These are phyloP conservation scores for Campylomormyrus tamandua DNA, from an alignment of 2,113 vertebrate species.

Conservation along the genomic window DNA sequence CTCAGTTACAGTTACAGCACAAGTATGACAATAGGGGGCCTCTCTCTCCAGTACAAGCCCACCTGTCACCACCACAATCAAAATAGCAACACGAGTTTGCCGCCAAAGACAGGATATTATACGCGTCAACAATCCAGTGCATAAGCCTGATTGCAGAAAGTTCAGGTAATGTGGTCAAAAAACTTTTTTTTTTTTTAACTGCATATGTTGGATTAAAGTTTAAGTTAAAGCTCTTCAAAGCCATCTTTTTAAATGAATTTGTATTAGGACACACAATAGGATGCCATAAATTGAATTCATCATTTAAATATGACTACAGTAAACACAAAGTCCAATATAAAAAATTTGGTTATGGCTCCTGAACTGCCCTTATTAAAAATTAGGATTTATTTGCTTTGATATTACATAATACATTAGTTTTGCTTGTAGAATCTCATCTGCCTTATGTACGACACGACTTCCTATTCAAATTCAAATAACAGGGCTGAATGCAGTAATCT, in stretches of 20 bases:
- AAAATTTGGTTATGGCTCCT: background rate
- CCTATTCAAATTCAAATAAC: background rate
- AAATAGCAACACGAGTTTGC: background rate
- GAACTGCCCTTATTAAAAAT: background rate
- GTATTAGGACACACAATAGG: background rate
- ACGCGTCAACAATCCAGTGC: background rate
- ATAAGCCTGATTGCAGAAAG: background rate
- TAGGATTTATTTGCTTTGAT: background rate
- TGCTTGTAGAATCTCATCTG: background rate
- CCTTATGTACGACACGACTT: background rate
- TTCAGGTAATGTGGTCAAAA: background rate
- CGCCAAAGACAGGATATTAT: background rate
- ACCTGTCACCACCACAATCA: background rate
- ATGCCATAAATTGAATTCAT: background rate
- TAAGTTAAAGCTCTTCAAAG: background rate
- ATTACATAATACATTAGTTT: background rate
- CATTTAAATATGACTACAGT: background rate
- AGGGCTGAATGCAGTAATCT: background rate
- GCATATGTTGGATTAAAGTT: background rate
- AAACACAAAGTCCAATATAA: background rate
- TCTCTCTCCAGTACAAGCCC: background rate
- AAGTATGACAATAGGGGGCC: constrained; percentile 1
- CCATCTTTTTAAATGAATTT: background rate
- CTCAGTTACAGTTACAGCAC: background rate
- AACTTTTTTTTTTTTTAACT: background rate